Conservation (phyloP, 2,113 vertebrate genomes). For the Serinus canaria region DNA sequence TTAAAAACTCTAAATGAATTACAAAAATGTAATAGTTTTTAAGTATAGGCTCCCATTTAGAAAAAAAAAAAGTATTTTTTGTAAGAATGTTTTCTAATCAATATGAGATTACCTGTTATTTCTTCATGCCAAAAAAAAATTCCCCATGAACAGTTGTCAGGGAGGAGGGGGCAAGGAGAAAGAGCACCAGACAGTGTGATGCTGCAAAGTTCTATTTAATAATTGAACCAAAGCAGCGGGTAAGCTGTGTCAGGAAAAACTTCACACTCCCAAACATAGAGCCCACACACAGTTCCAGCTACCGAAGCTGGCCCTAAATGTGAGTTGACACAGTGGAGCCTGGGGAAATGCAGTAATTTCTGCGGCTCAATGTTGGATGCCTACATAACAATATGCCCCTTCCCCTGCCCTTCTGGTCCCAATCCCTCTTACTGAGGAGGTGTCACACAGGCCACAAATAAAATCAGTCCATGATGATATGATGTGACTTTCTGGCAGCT, state of each 20-base stretch:
- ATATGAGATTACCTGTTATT: background rate
- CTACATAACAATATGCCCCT: background rate
- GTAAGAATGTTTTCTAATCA: background rate
- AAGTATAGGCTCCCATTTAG: background rate
- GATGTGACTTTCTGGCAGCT: background rate
- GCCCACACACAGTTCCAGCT: background rate
- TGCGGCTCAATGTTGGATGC: background rate
- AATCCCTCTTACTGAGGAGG: background rate
- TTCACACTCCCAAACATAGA: background rate
- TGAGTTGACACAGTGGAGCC: background rate
- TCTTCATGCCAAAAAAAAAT: background rate
- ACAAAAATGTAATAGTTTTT: background rate
- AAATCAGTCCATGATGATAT: background rate
- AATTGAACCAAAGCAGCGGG: background rate
- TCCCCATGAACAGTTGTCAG: background rate
- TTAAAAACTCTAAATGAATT: background rate
- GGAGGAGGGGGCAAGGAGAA: background rate
- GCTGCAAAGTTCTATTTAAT: conserved; percentile 15
- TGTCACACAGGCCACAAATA: background rate
- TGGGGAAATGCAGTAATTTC: background rate
- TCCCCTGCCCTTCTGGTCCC: background rate
- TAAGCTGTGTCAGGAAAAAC: conserved; percentile 39
- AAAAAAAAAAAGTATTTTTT: background rate
- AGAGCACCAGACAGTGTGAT: background rate
- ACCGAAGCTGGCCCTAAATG: background rate